Conservation (phyloP, 2,888 invertebrate species). For the Acleris sparsana region DNA sequence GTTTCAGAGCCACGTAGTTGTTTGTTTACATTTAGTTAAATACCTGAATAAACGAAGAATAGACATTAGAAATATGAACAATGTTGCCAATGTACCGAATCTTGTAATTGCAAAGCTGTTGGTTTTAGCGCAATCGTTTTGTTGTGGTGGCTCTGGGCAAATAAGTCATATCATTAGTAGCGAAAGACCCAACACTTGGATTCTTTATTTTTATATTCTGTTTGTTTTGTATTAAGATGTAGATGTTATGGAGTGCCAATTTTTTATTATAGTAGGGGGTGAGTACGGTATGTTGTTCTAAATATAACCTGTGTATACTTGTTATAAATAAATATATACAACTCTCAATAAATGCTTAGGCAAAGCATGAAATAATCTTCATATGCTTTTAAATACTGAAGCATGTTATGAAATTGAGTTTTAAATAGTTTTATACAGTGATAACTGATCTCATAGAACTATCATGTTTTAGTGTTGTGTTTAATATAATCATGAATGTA, state of each 20-base stretch:
- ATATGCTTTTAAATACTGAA: conserved; percentile 22
- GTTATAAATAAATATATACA: neutral
- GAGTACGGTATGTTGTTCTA: neutral
- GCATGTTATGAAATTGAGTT: conserved; percentile 6
- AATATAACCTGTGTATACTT: neutral
- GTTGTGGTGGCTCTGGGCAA: too few species aligned
- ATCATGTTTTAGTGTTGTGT: neutral
- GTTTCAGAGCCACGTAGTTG: too few species aligned
- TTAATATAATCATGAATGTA: conserved; percentile 11
- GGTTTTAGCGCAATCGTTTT: too few species aligned
- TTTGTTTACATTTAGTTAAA: too few species aligned
- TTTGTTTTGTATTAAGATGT: conserved; percentile 11
- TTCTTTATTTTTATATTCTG: neutral
- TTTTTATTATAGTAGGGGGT: neutral
- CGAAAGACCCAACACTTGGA: neutral
- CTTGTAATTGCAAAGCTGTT: too few species aligned
- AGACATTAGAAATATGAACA: too few species aligned
- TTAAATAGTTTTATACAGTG: neutral
- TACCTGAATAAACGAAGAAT: too few species aligned
- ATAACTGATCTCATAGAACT: conserved; percentile 5
- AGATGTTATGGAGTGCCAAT: conserved; percentile 12
- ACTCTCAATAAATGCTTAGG: conserved; percentile 7
- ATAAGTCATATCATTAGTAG: too few species aligned
- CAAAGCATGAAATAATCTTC: conserved; percentile 9
- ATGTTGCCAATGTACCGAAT: too few species aligned